Conservation (phyloP, 2,113 vertebrate genomes). For the Artemisiospiza belli region DNA sequence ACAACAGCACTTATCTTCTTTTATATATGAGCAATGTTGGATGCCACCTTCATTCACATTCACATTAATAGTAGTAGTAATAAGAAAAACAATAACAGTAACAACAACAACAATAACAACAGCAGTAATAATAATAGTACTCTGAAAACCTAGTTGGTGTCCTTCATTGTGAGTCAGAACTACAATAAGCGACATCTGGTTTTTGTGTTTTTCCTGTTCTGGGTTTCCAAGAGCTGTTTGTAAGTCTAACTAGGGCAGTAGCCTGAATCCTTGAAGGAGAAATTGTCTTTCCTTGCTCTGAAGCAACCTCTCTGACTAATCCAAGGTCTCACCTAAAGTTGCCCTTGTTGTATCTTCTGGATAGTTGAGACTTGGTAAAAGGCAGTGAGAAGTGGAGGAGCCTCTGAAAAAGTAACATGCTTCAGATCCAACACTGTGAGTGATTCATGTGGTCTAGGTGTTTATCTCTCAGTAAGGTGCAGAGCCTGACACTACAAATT, state of each 20-base stretch:
- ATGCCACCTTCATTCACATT: not conserved
- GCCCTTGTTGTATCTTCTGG: not conserved
- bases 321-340: not conserved
- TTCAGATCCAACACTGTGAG: not conserved
- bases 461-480: not conserved
- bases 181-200: accelerated
- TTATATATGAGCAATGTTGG: not conserved
- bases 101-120: too few species aligned
- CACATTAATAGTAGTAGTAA: not conserved
- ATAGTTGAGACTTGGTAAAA: not conserved
- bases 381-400: not conserved
- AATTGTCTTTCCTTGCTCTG: not conserved
- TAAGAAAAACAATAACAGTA: not conserved
- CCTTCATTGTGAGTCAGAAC: not conserved
- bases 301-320: not conserved
- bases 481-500: not conserved
- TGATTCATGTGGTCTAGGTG: accelerated
- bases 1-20: not conserved
- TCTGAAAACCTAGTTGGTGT: not conserved
- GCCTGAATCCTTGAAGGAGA: not conserved
- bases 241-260: not conserved
- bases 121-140: not conserved
- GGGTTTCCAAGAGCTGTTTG: not conserved
- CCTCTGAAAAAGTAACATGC: not conserved
- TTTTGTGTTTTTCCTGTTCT: not conserved